A percentile compares a stretch with the other conserved stretches of the same genome.
phyloP scores from a whole-genome alignment of 1,140 invertebrate genomes.

The Chironomus tepperi region DNA sequence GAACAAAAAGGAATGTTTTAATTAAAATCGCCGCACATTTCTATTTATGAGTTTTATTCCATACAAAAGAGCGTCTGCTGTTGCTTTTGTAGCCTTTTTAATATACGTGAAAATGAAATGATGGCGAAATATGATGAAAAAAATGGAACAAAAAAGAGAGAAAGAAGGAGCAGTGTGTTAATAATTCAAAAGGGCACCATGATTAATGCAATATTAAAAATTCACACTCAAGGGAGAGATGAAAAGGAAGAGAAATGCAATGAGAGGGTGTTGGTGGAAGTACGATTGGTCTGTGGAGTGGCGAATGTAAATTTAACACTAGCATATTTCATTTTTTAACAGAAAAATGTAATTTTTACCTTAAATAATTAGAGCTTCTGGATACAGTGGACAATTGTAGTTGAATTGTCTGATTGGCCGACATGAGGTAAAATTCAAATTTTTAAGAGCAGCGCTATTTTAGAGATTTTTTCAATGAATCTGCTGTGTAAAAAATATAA shows the following conservation, averaged over 20 bases:
- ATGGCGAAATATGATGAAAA: no score
- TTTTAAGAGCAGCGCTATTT: no score
- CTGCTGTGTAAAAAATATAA: no score
- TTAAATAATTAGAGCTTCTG: no score
- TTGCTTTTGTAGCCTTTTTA: no score
- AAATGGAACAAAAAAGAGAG: not conserved
- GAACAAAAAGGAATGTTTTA: not conserved
- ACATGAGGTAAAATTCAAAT: no score
- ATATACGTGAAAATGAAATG: no score
- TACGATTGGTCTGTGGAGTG: not conserved
- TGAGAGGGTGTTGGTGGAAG: no score
- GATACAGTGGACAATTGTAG: no score
- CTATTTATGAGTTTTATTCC: not conserved
- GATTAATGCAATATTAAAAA: not conserved
- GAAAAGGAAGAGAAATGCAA: not conserved
- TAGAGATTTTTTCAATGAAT: no score
- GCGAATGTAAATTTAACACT: not conserved
- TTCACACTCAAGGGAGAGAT: not conserved
- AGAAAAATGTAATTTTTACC: no score
- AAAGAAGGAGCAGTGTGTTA: not conserved
- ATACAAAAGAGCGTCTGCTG: not conserved
- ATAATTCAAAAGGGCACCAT: not conserved
- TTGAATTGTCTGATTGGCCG: no score
- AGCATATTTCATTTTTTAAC: not conserved
- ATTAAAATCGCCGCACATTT: not conserved